Evolutionary conservation across 2,888 invertebrate genomes (phyloP).

Genomic region (Trisateles emortualis): DNA sequence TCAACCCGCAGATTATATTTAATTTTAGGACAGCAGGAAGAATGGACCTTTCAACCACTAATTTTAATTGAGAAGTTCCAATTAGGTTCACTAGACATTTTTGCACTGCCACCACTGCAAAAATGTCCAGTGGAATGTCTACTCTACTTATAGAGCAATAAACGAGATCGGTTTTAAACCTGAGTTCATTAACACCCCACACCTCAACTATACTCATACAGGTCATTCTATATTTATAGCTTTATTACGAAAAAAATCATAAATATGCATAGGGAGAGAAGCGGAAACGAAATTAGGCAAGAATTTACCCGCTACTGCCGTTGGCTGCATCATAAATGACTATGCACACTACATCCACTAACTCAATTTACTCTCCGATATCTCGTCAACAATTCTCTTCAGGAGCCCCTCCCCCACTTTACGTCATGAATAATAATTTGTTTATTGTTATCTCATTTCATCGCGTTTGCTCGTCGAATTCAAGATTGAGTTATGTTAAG

Average conservation of each 20-base stretch:
- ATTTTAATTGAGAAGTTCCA: no score
- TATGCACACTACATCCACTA: slow-evolving; percentile 27
- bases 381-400: slow-evolving; percentile 61
- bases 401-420: slow-evolving; percentile 53
- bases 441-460: slow-evolving; percentile 70
- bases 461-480: slow-evolving; percentile 55
- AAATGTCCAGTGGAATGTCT: neutral
- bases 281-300: slow-evolving; percentile 1
- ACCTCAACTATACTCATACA: neutral
- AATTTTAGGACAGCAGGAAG: no score
- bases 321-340: slow-evolving; percentile 21
- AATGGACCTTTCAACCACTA: no score
- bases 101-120: no score
- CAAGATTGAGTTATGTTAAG: slow-evolving; percentile 55
- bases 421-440: slow-evolving; percentile 72
- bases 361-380: slow-evolving; percentile 62
- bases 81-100: no score
- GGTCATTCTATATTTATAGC: neutral
- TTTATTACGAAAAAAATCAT: neutral
- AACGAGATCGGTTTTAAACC: slow-evolving; percentile 6
- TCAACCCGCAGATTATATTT: no score
- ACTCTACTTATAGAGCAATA: neutral
- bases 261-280: neutral
- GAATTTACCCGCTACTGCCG: neutral
- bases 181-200: slow-evolving; percentile 2